Percentiles rank a stretch among this genome's conserved stretches.
phyloP scores from a whole-genome alignment of 2,888 invertebrate species.

The Pomacea canaliculata region DNA sequence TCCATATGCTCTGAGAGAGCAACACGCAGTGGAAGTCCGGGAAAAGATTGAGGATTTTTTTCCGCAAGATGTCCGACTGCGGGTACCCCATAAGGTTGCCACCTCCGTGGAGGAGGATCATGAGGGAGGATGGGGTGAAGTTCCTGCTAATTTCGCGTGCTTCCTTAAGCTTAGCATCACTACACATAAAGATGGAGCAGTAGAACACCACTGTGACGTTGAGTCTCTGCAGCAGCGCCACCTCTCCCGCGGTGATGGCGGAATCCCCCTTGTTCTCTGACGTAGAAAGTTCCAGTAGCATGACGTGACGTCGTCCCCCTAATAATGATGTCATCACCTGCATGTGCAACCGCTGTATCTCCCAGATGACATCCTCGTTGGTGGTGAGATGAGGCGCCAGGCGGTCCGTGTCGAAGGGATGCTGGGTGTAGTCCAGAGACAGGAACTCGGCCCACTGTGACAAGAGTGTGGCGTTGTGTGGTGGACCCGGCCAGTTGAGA shows the following conservation, averaged over 20 bases:
- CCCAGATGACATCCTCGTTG: slow-evolving; percentile 28
- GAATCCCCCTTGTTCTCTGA: slow-evolving; percentile 42
- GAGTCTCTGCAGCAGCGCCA: slow-evolving; percentile 21
- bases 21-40: slow-evolving; percentile 13
- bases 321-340: slow-evolving; percentile 27
- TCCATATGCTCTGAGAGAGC: slow-evolving; percentile 27
- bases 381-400: slow-evolving; percentile 23
- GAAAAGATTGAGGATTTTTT: slow-evolving; percentile 13
- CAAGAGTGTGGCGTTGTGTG: not conserved
- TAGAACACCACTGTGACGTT: slow-evolving; percentile 27
- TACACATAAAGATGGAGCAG: slow-evolving; percentile 14
- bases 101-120: slow-evolving; percentile 37
- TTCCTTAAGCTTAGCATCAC: not conserved
- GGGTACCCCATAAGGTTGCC: slow-evolving; percentile 35
- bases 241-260: slow-evolving; percentile 34
- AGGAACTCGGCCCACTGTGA: not conserved
- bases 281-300: slow-evolving; percentile 32
- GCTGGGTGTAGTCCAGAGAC: not conserved
- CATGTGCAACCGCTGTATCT: slow-evolving; percentile 33
- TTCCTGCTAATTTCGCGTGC: slow-evolving; percentile 2
- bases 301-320: slow-evolving; percentile 31
- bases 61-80: slow-evolving; percentile 10
- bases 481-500: not conserved
- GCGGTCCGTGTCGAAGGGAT: slow-evolving; percentile 3
- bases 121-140: slow-evolving; percentile 22